Evolutionary conservation across 1,140 invertebrate genomes (phyloP), one percentile per base, ranked within the genome.

Genomic region (Asobara japonica): DNA sequence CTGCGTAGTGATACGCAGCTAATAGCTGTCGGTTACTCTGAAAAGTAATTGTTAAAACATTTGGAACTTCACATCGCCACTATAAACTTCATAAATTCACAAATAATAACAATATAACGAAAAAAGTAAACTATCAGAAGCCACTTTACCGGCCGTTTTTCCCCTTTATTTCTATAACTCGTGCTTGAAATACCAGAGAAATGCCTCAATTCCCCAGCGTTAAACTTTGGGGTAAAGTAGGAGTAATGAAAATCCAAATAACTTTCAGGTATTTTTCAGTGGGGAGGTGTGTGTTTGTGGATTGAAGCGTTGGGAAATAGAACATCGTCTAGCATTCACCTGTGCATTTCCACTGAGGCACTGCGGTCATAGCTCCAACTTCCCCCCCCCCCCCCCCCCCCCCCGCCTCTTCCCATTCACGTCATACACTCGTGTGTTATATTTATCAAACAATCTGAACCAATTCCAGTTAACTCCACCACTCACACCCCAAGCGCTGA

Each of bases 401-500:
- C n/a, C n/a, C n/a, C n/a, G n/a, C n/a, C n/a, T n/a, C n/a, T n/a
- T n/a, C n/a, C n/a, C n/a, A n/a, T 20, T 13, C 3, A 48, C 2
- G 27, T 67, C 65, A 27, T 67, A 48, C 31, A 18, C 31, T n/a
- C 29, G 29, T 31, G 36, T 65, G n/a, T n/a, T 65, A 36, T 71
- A 56, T 65, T 65, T 56, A 71, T 45, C 30, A n/a, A 65, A 71
- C 38, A 69, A 62, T 69, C 68, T 65, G 18, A 16, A 71, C 51
- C 41, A 71, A 71, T 64, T 27, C 33, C 7, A 62, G 69, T 71
- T 65, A 65, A 31, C 41, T 29, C 29, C 10, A n/a, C 31, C 29
- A 33, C 5, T 11, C 41, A 16, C 1, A 13, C n/a, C 41, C 18
- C 7, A 45, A 45, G 41, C 18, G n/a, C 41, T 16, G 10, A 4